Evolutionary conservation across 2,113 vertebrate genomes (phyloP).

Genomic region (Hemiscyllium ocellatum): DNA sequence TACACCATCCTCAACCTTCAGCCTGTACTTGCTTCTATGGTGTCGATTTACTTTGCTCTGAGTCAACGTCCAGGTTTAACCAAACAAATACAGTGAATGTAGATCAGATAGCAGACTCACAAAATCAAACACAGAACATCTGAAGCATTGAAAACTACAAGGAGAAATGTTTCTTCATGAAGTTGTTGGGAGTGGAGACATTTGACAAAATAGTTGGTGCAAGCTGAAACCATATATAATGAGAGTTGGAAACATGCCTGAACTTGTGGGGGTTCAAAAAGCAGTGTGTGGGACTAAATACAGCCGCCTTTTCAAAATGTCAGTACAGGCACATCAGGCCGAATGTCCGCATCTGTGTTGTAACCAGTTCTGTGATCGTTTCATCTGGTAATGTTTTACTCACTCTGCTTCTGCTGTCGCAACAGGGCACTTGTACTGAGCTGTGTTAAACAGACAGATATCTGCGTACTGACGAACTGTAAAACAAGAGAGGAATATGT

Average conservation of each 20-base stretch:
- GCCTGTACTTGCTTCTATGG: too few species aligned
- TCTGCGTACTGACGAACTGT: constrained; percentile 90
- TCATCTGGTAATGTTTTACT: constrained; percentile 45
- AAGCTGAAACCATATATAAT: neutral
- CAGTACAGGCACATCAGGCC: neutral
- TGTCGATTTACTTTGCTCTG: neutral
- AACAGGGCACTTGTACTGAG: constrained; percentile 94
- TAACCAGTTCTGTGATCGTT: neutral
- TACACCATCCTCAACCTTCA: too few species aligned
- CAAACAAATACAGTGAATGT: neutral
- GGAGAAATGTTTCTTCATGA: neutral
- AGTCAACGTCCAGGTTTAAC: neutral
- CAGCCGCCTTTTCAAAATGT: neutral
- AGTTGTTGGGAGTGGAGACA: neutral
- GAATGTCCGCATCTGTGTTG: neutral
- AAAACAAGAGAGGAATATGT: neutral
- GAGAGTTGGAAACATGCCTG: neutral
- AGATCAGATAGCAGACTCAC: neutral
- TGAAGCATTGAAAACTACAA: neutral
- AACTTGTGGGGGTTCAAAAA: neutral
- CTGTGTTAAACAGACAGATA: constrained; percentile 96
- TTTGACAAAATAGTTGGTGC: neutral
- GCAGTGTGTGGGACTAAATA: neutral
- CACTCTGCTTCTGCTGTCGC: constrained; percentile 89
- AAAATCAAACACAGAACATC: neutral